Evolutionary conservation across 2,113 vertebrate species (phyloP), one percentile per base, ranked within the genome.

Genomic region (Cichladusa arquata): DNA sequence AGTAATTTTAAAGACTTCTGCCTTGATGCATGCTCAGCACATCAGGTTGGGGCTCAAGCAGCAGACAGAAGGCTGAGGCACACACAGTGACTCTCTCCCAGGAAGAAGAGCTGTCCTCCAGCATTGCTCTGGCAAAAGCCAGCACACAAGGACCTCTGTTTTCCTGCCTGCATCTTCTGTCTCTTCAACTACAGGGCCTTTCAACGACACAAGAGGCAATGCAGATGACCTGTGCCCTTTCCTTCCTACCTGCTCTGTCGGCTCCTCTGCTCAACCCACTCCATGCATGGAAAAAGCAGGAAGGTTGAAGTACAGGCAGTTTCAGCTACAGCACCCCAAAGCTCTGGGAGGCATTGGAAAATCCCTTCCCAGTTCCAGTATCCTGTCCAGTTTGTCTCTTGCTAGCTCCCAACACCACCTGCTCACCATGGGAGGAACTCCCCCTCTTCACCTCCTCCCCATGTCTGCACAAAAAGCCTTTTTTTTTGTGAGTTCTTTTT

Each of bases 341-440:
- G 65, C 48, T 22, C 42, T 0, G 0, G 28, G 23, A 60, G 36
- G 57, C 53, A 48, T 0, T 2, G 2, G 44, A 69, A 81, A 90
- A 50, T 0, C 31, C 57, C 45, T 13, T 85, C 25, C 57, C 54
- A 61, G 9, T 45, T 83, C 51, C 56, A 64, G 42, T 10, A 16
- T 5, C 25, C 28, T 7, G 19, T 10, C 36, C 23, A 58, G 64
- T 36, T 80, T 8, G 8, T 34, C 42, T 66, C 66, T 54, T 78
- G 34, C 20, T 25, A 54, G 38, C 51, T 92, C 53, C 66, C 53
- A 51, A 22, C 16, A 56, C 8, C 33, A 77, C n/a, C 70, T 38
- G 28, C 51, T 74, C 29, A 8, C 36, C 0, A 0, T 1, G 29
- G 42, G n/a, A 86, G 25, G 64, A 77, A 29, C n/a, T 45, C 19